These are phyloP conservation scores for Hafferia zeledoni DNA, from an alignment of 2,797 vertebrate species.

Conservation along the genomic window DNA sequence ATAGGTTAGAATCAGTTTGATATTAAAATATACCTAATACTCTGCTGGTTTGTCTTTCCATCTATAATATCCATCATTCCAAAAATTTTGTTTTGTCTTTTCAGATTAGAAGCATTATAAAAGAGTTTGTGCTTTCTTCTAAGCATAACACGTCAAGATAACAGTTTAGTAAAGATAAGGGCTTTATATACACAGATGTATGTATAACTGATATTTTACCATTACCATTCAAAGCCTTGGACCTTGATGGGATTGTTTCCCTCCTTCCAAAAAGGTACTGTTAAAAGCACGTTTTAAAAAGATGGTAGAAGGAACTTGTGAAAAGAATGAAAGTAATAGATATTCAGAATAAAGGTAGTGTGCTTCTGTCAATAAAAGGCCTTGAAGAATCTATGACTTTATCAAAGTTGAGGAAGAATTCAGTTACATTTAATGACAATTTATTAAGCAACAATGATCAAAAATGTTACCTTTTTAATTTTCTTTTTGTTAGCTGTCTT, in stretches of 20 bases:
- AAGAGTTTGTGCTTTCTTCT: background rate
- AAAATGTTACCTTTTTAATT: background rate
- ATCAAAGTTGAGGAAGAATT: background rate
- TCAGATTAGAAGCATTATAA: background rate
- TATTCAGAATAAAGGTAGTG: background rate
- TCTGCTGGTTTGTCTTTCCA: background rate
- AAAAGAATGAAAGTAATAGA: background rate
- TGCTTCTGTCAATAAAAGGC: background rate
- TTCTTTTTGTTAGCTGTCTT: background rate
- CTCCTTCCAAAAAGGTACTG: background rate
- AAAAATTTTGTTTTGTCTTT: background rate
- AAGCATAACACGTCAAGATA: background rate
- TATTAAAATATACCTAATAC: background rate
- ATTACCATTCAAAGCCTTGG: background rate
- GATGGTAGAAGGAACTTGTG: background rate
- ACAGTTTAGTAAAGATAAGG: background rate
- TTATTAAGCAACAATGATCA: background rate
- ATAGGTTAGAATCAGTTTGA: background rate
- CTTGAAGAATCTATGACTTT: background rate
- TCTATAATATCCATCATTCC: background rate
- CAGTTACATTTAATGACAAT: background rate
- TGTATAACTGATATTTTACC: background rate
- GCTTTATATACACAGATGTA: background rate
- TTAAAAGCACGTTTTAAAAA: background rate
- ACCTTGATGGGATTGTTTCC: background rate